phyloP scores from a whole-genome alignment of 2,888 invertebrate species.

The Alcis repandata region DNA sequence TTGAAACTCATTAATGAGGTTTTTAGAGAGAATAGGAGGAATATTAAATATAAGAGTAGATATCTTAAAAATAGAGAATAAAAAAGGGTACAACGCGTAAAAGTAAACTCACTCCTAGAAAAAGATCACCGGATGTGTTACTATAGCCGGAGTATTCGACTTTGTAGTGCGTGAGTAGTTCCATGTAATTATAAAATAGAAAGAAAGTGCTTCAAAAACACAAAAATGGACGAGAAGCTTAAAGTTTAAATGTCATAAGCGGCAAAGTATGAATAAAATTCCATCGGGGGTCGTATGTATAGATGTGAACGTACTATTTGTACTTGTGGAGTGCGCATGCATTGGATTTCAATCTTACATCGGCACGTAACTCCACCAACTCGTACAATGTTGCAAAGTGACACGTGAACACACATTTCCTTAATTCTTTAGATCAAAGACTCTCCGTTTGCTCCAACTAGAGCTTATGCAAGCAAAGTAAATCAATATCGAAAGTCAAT shows the following conservation, averaged over 20 bases:
- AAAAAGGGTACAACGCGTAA: too few relatives aligned
- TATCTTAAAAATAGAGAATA: too few relatives aligned
- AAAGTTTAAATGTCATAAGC: too few relatives aligned
- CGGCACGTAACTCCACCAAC: not conserved
- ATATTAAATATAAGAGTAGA: not conserved
- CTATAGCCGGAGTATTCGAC: too few relatives aligned
- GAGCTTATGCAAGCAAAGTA: conserved; percentile 85
- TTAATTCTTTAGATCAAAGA: conserved; percentile 73
- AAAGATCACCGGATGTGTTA: too few relatives aligned
- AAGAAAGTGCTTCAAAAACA: too few relatives aligned
- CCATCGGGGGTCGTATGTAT: not conserved
- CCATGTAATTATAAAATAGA: too few relatives aligned
- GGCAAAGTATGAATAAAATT: too few relatives aligned
- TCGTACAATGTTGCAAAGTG: conserved; percentile 49
- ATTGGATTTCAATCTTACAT: not conserved
- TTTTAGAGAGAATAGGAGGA: not conserved
- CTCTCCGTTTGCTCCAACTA: conserved; percentile 69
- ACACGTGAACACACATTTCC: conserved; percentile 56
- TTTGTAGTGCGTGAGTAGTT: too few relatives aligned
- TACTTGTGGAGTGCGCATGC: not conserved
- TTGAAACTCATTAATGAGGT: not conserved
- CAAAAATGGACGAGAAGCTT: too few relatives aligned
- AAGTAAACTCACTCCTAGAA: too few relatives aligned
- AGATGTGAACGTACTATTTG: too few relatives aligned
- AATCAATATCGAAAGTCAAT: conserved; percentile 87